These are phyloP conservation scores for Psix sp. DNA, from an alignment of 1,140 invertebrate genomes.

Conservation along the genomic window DNA sequence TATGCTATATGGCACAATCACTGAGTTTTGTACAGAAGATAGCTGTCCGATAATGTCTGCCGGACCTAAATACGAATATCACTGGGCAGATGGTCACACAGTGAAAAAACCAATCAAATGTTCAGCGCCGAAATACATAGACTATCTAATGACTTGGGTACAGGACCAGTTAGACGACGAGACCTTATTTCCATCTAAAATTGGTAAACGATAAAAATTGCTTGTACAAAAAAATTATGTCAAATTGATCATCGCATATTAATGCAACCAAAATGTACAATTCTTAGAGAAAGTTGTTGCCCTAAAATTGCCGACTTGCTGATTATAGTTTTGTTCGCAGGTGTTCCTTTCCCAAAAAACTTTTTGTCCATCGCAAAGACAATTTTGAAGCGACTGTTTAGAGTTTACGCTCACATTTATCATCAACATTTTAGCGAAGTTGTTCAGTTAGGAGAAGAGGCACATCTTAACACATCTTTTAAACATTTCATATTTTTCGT, in stretches of 20 bases:
- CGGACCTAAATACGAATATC: constrained; percentile 99
- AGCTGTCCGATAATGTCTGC: constrained; percentile 98
- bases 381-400: constrained; percentile 97
- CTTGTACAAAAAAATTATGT: constrained; percentile 1
- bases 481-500: constrained; percentile 99
- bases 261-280: too few species aligned
- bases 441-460: constrained; percentile 97
- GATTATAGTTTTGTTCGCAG: constrained; percentile 76
- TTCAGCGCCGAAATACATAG: constrained; percentile 99
- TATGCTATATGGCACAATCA: constrained; percentile 99
- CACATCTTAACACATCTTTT: constrained; percentile 99
- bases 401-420: constrained; percentile 99
- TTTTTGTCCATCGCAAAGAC: constrained; percentile 98
- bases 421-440: constrained; percentile 99
- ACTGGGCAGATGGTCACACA: constrained; percentile 99
- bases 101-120: constrained; percentile 99
- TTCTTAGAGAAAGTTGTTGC: too few species aligned
- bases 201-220: constrained; percentile 81
- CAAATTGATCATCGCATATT: too few species aligned
- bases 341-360: constrained; percentile 98
- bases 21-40: constrained; percentile 99
- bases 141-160: constrained; percentile 99
- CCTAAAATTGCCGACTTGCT: too few species aligned
- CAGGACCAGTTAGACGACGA: constrained; percentile 99
- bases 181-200: constrained; percentile 98